Base-by-base conservation (phyloP, 1,140 invertebrate genomes). In the Danaus melanippus region DNA sequence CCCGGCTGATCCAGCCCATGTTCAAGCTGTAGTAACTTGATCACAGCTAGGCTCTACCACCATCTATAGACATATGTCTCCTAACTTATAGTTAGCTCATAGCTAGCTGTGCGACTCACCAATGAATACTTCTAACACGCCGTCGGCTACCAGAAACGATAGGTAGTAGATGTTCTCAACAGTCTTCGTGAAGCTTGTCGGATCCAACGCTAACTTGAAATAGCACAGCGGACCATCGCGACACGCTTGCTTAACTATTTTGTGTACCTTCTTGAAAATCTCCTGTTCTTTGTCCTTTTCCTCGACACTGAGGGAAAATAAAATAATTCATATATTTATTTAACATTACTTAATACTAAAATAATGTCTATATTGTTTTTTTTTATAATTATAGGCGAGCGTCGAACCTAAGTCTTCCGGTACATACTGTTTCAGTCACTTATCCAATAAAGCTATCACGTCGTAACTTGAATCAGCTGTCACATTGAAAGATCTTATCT, bases 91-190 rank as follows among this genome's bases (percentile, higher is more conserved):
- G n/a, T n/a, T n/a, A n/a, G n/a, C n/a, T n/a, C n/a, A n/a, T n/a
- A n/a, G n/a, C n/a, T n/a, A n/a, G n/a, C n/a, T n/a, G n/a, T n/a
- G n/a, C n/a, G 21, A 69, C 76, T 74, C 73, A 91, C 90, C 85
- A 62, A 88, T 75, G 15, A 68, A 64, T 7, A 90, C 79, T 66
- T 83, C 68, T 40, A 92, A 77, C 56, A 80, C 64, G 3, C 89
- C 89, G 73, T 92, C 90, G 46, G 88, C 87, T 1, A 92, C 79
- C 1, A 94, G 81, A 79, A 94, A 94, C 0, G 92, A 91, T 15
- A 91, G 84, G 68, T 94, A 89, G 75, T 94, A 91, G 11, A 93
- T 90, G 76, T 95, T 95, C 84, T 94, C 92, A 1, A 94, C 79
- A 10, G 92, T 92, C 45, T 86, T 84, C 1, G 88, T 86, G 88